Evolutionary conservation across 2,888 invertebrate species (phyloP), one percentile per base, ranked within the genome.

Genomic region (Sepioteuthis lessoniana): DNA sequence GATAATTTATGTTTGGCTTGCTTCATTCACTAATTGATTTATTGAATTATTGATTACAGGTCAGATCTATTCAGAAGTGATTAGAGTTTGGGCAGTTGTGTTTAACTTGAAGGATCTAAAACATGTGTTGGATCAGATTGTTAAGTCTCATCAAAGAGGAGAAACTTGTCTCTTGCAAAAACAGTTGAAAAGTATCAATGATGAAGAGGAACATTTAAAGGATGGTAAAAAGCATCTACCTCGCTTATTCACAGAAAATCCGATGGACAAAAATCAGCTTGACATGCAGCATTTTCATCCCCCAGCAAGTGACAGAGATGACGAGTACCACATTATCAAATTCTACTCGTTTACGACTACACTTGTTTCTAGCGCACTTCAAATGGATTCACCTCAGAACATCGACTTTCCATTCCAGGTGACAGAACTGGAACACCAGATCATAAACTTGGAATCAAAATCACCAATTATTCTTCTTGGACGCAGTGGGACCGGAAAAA

Each of bases 401-500:
- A 96, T 96, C 21, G 96, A 96, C 94, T 96, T 96, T 90, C 97
- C 97, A 25, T 97, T 97, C 95, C 95, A 96, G 19, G 97, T 96
- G 91, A 96, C 96, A 31, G 96, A 96, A 93, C 95, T 95, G n/a
- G 97, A 96, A 94, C 96, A 96, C 94, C 96, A 95, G 31, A 96
- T 96, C 47, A 97, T 97, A 94, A 95, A 96, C 93, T 95, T 96
- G 38, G 94, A 94, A 42, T 95, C 96, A 0, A 94, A 94, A 42
- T 95, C 96, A 21, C 96, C 96, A 0, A 95, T 97, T 19, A 95
- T 97, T 16, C 95, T 97, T n/a, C 95, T 97, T 42, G 97, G 97
- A 1, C 95, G 97, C 5, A 97, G 97, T 95, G 97, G 97, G 8
- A 97, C 97, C 38, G 96, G 97, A 7, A 97, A 97, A 94, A 97